These are phyloP conservation scores for Ips typographus DNA, from an alignment of 1,140 invertebrate genomes.

Conservation along the genomic window DNA sequence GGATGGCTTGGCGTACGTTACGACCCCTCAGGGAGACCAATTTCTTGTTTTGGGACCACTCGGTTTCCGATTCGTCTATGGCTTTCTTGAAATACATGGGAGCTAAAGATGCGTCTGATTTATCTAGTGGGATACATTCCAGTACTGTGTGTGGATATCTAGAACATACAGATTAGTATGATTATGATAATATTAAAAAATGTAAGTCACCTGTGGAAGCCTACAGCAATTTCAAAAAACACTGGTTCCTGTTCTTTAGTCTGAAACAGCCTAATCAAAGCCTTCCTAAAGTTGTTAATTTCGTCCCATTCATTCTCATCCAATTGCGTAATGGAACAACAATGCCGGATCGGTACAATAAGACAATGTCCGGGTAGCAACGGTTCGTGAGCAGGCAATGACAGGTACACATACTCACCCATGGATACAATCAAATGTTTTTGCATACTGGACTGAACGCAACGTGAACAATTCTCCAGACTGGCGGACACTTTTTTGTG, in stretches of 20 bases:
- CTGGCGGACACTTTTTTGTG: conserved; percentile 67
- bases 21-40: conserved; percentile 76
- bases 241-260: conserved; percentile 75
- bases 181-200: not conserved
- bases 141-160: conserved; percentile 81
- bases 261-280: conserved; percentile 76
- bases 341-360: conserved; percentile 82
- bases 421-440: conserved; percentile 87
- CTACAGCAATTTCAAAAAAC: conserved; percentile 87
- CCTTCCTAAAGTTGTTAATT: conserved; percentile 74
- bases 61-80: conserved; percentile 88
- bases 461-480: conserved; percentile 79
- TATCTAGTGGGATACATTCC: conserved; percentile 85
- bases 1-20: conserved; percentile 78
- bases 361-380: conserved; percentile 87
- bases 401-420: conserved; percentile 79
- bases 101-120: conserved; percentile 78
- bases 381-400: conserved; percentile 75
- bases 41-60: conserved; percentile 96
- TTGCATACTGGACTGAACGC: conserved; percentile 77
- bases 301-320: conserved; percentile 95
- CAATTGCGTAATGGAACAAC: conserved; percentile 71
- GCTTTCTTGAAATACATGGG: conserved; percentile 99
- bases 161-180: not conserved
- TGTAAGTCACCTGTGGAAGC: conserved; percentile 24